Evolutionary conservation across 2,113 vertebrate species (phyloP).

Genomic region (Psammodynastes pulverulentus): DNA sequence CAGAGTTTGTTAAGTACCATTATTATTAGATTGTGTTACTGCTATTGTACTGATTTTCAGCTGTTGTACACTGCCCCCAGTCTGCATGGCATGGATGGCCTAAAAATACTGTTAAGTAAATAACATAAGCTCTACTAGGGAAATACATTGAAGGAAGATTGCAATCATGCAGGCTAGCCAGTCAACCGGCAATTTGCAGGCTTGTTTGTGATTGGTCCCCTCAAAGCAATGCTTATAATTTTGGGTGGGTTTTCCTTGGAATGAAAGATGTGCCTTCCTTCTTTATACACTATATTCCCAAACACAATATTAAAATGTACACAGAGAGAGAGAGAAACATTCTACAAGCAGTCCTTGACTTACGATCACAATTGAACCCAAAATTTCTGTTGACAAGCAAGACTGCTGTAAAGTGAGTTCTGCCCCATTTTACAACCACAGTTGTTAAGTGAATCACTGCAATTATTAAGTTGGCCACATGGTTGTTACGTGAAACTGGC

Average conservation of each 20-base stretch:
- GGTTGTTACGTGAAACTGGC: neutral
- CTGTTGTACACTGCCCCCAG: neutral
- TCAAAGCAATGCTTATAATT: neutral
- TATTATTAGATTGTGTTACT: neutral
- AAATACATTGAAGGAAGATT: neutral
- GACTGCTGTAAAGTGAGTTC: neutral
- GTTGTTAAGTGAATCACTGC: neutral
- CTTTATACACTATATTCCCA: neutral
- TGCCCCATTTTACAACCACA: neutral
- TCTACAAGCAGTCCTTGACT: neutral
- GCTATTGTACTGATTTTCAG: neutral
- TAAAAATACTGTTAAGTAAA: neutral
- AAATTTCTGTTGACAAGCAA: neutral
- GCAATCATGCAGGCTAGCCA: neutral
- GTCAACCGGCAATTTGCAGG: neutral
- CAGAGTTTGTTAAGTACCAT: neutral
- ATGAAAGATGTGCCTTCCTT: neutral
- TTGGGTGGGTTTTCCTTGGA: neutral
- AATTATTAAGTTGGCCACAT: neutral
- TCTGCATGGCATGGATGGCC: neutral
- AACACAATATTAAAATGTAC: neutral
- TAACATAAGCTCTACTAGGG: neutral
- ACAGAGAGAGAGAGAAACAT: neutral
- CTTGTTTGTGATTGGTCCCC: neutral
- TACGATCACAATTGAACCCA: no score